Evolutionary conservation across 1,140 invertebrate genomes (phyloP).

Genomic region (Lanistes nyassanus): DNA sequence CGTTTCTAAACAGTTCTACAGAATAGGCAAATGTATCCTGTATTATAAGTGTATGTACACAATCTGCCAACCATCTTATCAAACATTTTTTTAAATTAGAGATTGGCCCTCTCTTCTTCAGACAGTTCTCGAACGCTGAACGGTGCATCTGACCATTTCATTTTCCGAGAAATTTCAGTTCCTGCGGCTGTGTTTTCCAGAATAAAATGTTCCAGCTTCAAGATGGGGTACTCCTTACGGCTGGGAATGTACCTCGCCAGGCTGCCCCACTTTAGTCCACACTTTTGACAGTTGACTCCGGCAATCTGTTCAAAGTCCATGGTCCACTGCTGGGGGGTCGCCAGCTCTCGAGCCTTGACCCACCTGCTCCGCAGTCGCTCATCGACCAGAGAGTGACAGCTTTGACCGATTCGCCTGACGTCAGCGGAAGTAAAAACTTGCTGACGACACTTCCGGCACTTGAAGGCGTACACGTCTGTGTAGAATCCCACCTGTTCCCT

Average conservation of each 20-base stretch:
- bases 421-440: slow-evolving; percentile 4
- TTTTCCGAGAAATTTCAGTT: not conserved
- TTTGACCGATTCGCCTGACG: not conserved
- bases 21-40: no score
- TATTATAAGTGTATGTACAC: no score
- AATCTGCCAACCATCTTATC: no score
- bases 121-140: slow-evolving; percentile 2
- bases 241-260: slow-evolving; percentile 12
- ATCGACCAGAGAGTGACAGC: not conserved
- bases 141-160: slow-evolving; percentile 12
- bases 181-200: slow-evolving; percentile 6
- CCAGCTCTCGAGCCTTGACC: slow-evolving; percentile 13
- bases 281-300: slow-evolving; percentile 1
- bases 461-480: not conserved
- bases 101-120: not conserved
- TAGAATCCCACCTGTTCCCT: not conserved
- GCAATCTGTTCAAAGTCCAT: slow-evolving; percentile 12
- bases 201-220: slow-evolving; percentile 20
- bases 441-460: slow-evolving; percentile 16
- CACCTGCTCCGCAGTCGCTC: not conserved
- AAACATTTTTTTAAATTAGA: no score
- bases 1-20: no score
- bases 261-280: slow-evolving; percentile 4
- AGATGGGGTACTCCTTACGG: slow-evolving; percentile 7
- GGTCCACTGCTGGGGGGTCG: not conserved